Conservation (phyloP, 2,797 vertebrate genomes). For the Alca torda region DNA sequence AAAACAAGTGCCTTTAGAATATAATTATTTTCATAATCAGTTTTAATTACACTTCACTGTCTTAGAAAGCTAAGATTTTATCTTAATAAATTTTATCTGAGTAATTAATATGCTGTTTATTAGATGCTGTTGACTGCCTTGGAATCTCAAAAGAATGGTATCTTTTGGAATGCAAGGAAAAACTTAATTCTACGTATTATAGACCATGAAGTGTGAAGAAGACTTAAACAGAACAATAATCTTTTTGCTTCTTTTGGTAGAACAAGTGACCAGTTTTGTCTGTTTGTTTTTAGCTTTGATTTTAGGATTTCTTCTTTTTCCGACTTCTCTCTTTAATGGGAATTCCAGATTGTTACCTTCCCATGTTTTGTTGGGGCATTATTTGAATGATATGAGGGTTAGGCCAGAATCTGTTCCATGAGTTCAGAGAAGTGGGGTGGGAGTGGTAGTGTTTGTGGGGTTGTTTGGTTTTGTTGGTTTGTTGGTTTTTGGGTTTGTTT, state of each 20-base stretch:
- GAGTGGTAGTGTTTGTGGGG: accelerated
- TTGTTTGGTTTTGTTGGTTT: neutral
- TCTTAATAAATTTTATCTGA: slow-evolving; percentile 62
- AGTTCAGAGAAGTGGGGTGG: neutral
- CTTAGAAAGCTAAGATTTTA: slow-evolving; percentile 69
- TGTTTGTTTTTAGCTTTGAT: neutral
- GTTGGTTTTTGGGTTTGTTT: neutral
- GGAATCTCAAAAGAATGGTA: neutral
- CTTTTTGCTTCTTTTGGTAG: neutral
- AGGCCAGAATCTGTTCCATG: neutral
- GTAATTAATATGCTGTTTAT: slow-evolving; percentile 59
- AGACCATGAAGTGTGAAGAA: neutral
- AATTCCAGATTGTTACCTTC: neutral
- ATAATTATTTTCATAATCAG: slow-evolving; percentile 71
- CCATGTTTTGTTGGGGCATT: neutral
- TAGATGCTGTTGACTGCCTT: neutral
- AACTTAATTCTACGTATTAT: neutral
- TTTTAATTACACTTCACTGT: slow-evolving; percentile 70
- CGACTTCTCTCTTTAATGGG: neutral
- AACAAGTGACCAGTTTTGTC: neutral
- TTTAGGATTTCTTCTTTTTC: neutral
- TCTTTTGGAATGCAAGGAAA: neutral
- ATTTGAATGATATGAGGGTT: neutral
- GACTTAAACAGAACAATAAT: neutral
- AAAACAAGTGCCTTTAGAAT: slow-evolving; percentile 68